Evolutionary conservation across 1,140 invertebrate genomes (phyloP).

Genomic region (Drosophila mayri): DNA sequence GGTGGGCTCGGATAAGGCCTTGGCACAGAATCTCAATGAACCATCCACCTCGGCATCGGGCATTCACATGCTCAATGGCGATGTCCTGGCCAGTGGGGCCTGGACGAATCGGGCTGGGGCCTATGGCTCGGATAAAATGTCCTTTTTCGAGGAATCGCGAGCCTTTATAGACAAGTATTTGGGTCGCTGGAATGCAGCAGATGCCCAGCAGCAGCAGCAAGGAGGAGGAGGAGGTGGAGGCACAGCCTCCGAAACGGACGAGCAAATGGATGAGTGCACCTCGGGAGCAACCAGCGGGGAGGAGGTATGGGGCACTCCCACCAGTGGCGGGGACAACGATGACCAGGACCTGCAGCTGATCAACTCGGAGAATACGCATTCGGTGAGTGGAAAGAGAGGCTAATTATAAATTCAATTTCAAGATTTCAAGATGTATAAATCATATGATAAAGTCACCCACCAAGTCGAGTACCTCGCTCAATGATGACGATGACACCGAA

Average conservation of each 20-base stretch:
- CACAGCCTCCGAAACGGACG: constrained; percentile 85
- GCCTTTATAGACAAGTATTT: constrained; percentile 85
- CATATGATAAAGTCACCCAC: constrained; percentile 86
- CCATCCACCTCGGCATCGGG: constrained; percentile 26
- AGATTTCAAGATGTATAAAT: no score
- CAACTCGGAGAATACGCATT: constrained; percentile 88
- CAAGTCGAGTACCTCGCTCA: constrained; percentile 88
- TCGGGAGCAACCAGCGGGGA: constrained; percentile 92
- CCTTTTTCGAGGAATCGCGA: constrained; percentile 88
- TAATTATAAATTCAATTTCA: neutral
- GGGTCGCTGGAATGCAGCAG: constrained; percentile 79
- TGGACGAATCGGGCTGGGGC: constrained; percentile 92
- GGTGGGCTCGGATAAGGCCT: constrained; percentile 77
- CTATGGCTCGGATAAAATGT: constrained; percentile 93
- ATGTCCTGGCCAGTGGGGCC: constrained; percentile 85
- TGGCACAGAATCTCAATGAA: constrained; percentile 56
- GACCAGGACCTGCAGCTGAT: constrained; percentile 89
- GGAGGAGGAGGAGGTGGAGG: neutral
- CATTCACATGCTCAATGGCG: constrained; percentile 44
- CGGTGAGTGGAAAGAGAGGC: constrained; percentile 85
- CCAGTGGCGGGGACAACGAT: constrained; percentile 92
- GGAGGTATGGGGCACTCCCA: constrained; percentile 94
- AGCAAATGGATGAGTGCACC: constrained; percentile 88
- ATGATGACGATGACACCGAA: constrained; percentile 89
- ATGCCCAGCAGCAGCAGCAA: constrained; percentile 41